Evolutionary conservation across 2,113 vertebrate species (phyloP).

Genomic region (Vulpes lagopus): DNA sequence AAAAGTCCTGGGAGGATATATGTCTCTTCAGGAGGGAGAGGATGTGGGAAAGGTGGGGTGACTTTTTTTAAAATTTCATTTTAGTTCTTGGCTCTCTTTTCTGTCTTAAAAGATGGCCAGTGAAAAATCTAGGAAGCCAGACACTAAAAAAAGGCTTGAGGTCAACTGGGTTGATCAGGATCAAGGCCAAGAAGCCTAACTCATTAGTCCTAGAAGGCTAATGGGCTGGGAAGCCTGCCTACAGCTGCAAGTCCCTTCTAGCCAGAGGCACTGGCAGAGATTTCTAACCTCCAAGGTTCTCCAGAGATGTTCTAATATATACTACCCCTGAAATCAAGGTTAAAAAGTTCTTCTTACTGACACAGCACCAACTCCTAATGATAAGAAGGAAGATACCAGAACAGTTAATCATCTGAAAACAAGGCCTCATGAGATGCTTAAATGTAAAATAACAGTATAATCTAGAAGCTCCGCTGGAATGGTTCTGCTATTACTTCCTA

Average conservation of each 20-base stretch:
- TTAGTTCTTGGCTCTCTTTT: not conserved
- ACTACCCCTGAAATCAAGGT: not conserved
- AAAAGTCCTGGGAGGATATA: not conserved
- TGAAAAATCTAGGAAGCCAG: constrained; percentile 40
- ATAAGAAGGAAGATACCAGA: not conserved
- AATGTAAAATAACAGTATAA: not conserved
- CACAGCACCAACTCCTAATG: not conserved
- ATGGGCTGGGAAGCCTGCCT: not conserved
- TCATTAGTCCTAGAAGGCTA: not conserved
- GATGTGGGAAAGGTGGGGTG: not conserved
- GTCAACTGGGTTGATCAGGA: not conserved
- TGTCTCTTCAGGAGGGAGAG: not conserved
- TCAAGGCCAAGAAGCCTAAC: not conserved
- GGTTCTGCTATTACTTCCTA: not conserved
- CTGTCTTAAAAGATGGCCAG: not conserved
- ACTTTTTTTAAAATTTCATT: not conserved
- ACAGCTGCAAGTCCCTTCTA: not conserved
- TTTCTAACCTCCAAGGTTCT: not conserved
- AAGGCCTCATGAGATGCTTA: not conserved
- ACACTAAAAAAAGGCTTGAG: not conserved
- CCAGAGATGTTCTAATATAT: not conserved
- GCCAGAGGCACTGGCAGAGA: not conserved
- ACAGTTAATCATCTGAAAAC: not conserved
- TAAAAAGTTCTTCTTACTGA: not conserved
- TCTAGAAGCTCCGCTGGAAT: not conserved